A percentile compares a stretch with the other conserved stretches of the same genome.
phyloP scores from a whole-genome alignment of 2,113 vertebrate genomes.

The Enhydra lutris region DNA sequence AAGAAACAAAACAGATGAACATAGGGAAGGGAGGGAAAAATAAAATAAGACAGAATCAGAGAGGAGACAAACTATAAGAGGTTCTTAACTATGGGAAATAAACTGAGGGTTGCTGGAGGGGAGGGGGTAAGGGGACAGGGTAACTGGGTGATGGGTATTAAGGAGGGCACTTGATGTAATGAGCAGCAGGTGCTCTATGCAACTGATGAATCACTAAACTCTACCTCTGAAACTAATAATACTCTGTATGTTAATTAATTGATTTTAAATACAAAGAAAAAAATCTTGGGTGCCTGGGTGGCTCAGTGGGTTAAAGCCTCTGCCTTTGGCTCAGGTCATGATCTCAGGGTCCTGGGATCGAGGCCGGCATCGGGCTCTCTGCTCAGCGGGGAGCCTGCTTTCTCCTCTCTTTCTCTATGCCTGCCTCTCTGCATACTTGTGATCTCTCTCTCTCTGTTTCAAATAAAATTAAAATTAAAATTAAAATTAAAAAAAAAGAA shows the following conservation, averaged over 20 bases:
- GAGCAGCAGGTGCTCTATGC: background rate
- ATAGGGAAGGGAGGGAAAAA: background rate
- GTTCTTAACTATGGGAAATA: background rate
- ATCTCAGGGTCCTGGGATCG: no score
- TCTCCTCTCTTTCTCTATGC: no score
- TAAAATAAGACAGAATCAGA: background rate
- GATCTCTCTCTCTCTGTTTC: no score
- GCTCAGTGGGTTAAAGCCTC: no score
- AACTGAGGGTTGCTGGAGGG: background rate
- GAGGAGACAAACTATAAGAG: background rate
- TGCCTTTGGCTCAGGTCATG: no score
- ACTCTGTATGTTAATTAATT: background rate
- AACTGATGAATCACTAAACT: background rate
- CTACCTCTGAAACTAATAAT: background rate
- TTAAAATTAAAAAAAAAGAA: background rate
- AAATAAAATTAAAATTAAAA: no score
- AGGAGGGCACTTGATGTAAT: background rate
- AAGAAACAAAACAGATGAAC: background rate
- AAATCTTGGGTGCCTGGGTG: no score
- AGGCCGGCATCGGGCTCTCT: no score
- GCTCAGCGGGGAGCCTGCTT: no score
- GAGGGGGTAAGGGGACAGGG: background rate
- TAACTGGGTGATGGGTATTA: background rate
- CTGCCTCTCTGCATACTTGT: no score
- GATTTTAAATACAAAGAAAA: background rate